A percentile compares a stretch with the other conserved stretches of the same genome.
These are phyloP conservation scores for Sebastes cheni DNA, from an alignment of 2,797 vertebrate genomes.

Conservation along the genomic window DNA sequence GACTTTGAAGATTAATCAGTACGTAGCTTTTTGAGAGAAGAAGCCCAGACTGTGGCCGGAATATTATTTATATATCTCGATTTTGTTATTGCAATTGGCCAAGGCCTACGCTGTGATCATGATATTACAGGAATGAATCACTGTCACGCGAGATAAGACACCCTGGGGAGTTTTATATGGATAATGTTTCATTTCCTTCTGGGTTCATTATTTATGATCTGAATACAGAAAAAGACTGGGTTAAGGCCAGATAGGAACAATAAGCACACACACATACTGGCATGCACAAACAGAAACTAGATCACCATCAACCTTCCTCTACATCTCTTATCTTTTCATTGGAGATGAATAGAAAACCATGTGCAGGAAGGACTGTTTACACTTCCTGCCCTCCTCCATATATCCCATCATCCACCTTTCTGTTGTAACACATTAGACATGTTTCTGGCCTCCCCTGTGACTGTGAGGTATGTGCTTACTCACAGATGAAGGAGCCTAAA, in stretches of 20 bases:
- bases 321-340: constrained; percentile 49
- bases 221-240: constrained; percentile 54
- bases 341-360: constrained; percentile 50
- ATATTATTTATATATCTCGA: constrained; percentile 51
- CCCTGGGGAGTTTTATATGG: constrained; percentile 61
- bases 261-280: constrained; percentile 26
- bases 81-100: constrained; percentile 65
- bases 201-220: constrained; percentile 66
- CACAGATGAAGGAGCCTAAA: constrained; percentile 70
- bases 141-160: constrained; percentile 65
- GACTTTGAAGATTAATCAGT: constrained; percentile 65
- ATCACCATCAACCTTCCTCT: constrained; percentile 34
- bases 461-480: constrained; percentile 77
- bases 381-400: constrained; percentile 59
- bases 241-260: constrained; percentile 55
- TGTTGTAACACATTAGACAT: constrained; percentile 45
- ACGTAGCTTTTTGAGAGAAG: constrained; percentile 42
- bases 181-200: constrained; percentile 71
- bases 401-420: constrained; percentile 47
- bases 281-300: constrained; percentile 59
- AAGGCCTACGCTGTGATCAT: constrained; percentile 45
- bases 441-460: constrained; percentile 53
- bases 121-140: constrained; percentile 69
- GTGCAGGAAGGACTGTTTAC: constrained; percentile 57
- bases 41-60: constrained; percentile 49